phyloP scores from a whole-genome alignment of 2,888 invertebrate species.

The Ctena decussata region DNA sequence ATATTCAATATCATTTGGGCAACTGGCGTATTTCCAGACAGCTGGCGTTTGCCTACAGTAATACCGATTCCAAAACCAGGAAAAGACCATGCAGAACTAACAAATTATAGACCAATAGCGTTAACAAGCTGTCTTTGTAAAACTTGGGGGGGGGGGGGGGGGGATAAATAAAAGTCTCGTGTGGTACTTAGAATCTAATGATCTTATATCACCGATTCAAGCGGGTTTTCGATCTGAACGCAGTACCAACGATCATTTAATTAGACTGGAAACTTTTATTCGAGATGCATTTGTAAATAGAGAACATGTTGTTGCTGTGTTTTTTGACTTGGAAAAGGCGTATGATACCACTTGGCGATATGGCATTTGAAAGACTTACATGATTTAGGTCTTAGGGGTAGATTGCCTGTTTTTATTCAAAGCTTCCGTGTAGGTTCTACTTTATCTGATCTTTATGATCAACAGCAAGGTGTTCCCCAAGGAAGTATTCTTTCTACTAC shows the following conservation, averaged over 20 bases:
- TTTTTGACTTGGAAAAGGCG: slow-evolving; percentile 44
- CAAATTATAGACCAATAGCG: slow-evolving; percentile 72
- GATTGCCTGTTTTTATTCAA: not conserved
- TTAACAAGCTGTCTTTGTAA: slow-evolving; percentile 76
- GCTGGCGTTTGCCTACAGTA: slow-evolving; percentile 50
- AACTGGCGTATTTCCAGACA: slow-evolving; percentile 39
- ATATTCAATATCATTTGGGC: slow-evolving; percentile 51
- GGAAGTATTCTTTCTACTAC: no score
- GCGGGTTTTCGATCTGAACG: slow-evolving; percentile 55
- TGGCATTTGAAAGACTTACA: slow-evolving; percentile 25
- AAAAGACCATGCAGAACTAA: slow-evolving; percentile 55
- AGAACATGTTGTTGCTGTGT: slow-evolving; percentile 66
- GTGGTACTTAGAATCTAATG: slow-evolving; percentile 63
- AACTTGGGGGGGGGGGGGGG: slow-evolving; percentile 70
- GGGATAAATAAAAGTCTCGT: slow-evolving; percentile 70
- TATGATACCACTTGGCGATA: slow-evolving; percentile 46
- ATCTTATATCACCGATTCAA: slow-evolving; percentile 53
- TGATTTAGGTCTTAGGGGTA: not conserved
- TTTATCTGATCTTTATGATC: not conserved
- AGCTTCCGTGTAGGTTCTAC: not conserved
- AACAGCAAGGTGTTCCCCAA: not conserved
- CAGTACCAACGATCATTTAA: slow-evolving; percentile 50
- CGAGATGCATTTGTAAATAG: slow-evolving; percentile 62
- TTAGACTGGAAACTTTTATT: slow-evolving; percentile 61
- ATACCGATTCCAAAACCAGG: slow-evolving; percentile 62